Base-by-base conservation (phyloP, 2,113 vertebrate genomes). In the Scalopus aquaticus region DNA sequence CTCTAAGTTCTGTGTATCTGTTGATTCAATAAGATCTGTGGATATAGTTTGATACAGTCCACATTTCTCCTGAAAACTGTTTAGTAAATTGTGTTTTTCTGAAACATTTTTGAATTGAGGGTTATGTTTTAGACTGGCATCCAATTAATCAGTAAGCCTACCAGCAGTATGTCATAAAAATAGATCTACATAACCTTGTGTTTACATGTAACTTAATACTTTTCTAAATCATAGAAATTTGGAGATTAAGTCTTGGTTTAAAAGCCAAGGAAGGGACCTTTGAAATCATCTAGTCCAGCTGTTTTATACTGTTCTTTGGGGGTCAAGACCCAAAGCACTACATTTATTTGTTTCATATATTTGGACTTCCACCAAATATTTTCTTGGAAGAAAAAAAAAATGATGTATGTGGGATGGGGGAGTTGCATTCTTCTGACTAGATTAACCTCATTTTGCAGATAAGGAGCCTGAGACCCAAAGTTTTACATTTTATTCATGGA, bases 51-150 rank as follows among this genome's bases (percentile, higher is more conserved):
- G 93, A 13, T 89, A 64, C 65, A 44, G 7, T 65, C 62, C 3
- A 87, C 32, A 87, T 96, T 93, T 92, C 76, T 86, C 58, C 35
- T 95, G 12, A 86, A 96, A 91, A 54, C 30, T 79, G 0, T 77
- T 89, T 70, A 83, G 37, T 90, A 84, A 94, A 90, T 79, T 83
- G 7, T 93, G 32, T 82, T 96, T 94, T 95, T 84, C 85, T 95
- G 46, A 56, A n/a, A 56, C 26, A 20, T 95, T 86, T 95, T 90
- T 72, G 7, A 93, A 74, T 90, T 78, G 54, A 79, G 19, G 84
- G 30, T 62, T 92, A 30, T 84, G 9, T 92, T 96, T 94, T 46
- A 88, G 12, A 69, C 73, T 97, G 65, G 77, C 44, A 78, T 73
- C 13, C 69, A 77, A 0, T 93, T 95, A 95, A 89, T 95, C 54